Evolutionary conservation across 2,113 vertebrate species (phyloP), one percentile per base, ranked within the genome.

Genomic region (Poeciliopsis prolifica): DNA sequence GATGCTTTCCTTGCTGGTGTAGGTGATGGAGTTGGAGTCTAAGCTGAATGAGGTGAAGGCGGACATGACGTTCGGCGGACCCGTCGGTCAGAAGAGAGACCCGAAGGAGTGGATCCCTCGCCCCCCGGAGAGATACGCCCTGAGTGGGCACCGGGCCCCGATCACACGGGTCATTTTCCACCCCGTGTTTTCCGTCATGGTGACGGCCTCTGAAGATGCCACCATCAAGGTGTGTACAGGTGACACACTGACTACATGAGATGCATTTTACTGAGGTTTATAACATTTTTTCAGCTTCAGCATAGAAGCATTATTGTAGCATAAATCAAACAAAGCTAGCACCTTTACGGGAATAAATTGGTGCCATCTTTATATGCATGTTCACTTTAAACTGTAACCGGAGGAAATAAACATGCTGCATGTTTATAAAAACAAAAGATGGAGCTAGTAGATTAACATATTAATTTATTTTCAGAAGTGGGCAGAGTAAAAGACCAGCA

Each of bases 11-110:
- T 69, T 0, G 5, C 62, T 51, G 8, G 67, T 17, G 63, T 1
- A 99, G 98, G 98, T 99, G 85, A 99, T 99, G 98, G 98, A 99
- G 95, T 92, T 99, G 94, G 98, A 99, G 93, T 99, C 97, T 0
- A 99, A 99, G 85, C 90, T 99, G 91, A 99, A 99, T 82, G 98
- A 99, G 93, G 98, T 97, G 5, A 99, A 99, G 92, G 98, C 99
- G 94, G 98, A 99, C 89, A 99, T 99, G 92, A 98, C 97, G 83
- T 96, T 96, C 13, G 97, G 97, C 84, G 98, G 96, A 68, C 94
- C 98, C 30, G 96, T 98, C 83, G 96, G 95, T 78, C 98, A 98
- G 89, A 99, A 99, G 92, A 95, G 97, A 89, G 98, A 99, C 92
- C 98, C 98, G 83, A 99, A 99, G 90, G 98, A 99, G 92, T 99